These are phyloP conservation scores for Spilogale gracilis DNA, from an alignment of 2,113 vertebrate species.

Conservation along the genomic window DNA sequence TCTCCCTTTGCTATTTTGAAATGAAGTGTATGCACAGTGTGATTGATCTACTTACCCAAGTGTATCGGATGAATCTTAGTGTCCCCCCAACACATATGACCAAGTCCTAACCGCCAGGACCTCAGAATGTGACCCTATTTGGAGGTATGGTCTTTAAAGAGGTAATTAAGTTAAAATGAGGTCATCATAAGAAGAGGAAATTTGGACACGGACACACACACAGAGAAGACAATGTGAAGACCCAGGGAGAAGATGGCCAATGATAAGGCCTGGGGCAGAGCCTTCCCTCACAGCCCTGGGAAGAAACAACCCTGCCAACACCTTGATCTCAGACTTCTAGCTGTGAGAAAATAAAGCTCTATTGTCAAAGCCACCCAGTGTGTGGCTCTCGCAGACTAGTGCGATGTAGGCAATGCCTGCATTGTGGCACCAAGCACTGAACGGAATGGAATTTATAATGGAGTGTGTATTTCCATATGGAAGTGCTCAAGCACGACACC, in stretches of 20 bases:
- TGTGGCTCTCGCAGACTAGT: neutral
- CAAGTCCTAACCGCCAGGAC: neutral
- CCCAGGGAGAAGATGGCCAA: neutral
- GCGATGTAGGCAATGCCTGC: neutral
- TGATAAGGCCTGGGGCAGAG: neutral
- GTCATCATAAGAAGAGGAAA: neutral
- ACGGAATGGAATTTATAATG: neutral
- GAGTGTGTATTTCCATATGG: neutral
- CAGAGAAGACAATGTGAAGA: neutral
- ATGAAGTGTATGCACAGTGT: neutral
- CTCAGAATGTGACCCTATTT: neutral
- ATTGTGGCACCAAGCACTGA: slow-evolving; percentile 24
- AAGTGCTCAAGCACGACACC: neutral
- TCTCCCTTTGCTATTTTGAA: slow-evolving; percentile 37
- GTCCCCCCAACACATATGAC: neutral
- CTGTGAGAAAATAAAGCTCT: neutral
- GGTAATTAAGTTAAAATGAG: neutral
- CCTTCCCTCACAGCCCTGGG: neutral
- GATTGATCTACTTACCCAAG: neutral
- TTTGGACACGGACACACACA: neutral
- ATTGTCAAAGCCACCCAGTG: neutral
- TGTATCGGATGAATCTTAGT: neutral
- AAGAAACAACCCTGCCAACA: neutral
- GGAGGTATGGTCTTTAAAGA: neutral
- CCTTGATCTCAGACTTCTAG: neutral